Evolutionary conservation across 2,797 vertebrate species (phyloP).

Genomic region (Eidolon dupreanum): DNA sequence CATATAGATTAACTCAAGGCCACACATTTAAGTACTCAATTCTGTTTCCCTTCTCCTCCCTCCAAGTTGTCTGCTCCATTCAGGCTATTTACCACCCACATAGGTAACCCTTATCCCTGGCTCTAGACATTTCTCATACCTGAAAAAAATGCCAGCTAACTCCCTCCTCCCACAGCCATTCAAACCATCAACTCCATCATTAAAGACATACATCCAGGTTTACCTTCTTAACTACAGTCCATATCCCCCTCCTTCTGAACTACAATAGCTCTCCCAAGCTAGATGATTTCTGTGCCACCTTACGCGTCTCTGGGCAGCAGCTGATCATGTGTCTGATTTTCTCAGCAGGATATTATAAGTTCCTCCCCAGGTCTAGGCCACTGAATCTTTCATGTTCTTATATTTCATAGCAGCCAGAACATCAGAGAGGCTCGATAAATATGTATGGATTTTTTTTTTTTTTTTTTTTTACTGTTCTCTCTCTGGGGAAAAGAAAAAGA

Average conservation of each 20-base stretch:
- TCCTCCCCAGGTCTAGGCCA: constrained; percentile 7
- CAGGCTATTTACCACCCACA: neutral
- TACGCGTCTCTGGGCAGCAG: constrained; percentile 1
- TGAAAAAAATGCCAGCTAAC: constrained; percentile 7
- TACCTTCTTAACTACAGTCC: neutral
- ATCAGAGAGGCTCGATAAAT: constrained; percentile 41
- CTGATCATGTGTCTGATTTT: constrained; percentile 51
- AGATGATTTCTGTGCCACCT: constrained; percentile 35
- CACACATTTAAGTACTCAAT: constrained; percentile 17
- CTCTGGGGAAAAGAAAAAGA: neutral
- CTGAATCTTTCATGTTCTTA: constrained; percentile 58
- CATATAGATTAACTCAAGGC: constrained; percentile 46
- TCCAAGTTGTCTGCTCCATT: neutral
- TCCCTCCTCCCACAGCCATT: neutral
- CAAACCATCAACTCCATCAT: neutral
- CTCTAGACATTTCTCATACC: neutral
- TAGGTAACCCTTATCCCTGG: neutral
- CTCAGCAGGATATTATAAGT: constrained; percentile 45
- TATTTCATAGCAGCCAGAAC: constrained; percentile 44
- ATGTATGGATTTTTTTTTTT: neutral
- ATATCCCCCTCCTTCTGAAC: neutral
- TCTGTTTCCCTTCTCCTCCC: neutral
- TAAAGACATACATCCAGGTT: neutral
- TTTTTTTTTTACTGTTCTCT: neutral
- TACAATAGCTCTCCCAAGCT: neutral